A percentile compares a stretch with the other conserved stretches of the same genome.
Evolutionary conservation across 1,140 invertebrate species (phyloP).

Genomic region (Colletes gigas): DNA sequence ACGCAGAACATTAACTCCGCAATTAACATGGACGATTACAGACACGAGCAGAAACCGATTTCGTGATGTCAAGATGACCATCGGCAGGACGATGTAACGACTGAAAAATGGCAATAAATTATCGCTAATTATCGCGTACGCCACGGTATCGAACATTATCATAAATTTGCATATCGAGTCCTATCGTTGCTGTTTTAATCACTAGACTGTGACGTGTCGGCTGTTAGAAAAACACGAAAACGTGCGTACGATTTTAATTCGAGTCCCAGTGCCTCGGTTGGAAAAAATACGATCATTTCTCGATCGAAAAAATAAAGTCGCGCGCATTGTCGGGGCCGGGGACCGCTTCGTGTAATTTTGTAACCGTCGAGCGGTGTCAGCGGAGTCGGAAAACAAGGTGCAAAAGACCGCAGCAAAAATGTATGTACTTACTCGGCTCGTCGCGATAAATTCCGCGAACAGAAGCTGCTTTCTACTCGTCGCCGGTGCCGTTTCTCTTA

Average conservation of each 20-base stretch:
- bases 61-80: background rate
- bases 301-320: too few species aligned
- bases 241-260: background rate
- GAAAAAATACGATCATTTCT: too few species aligned
- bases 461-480: conserved; percentile 16
- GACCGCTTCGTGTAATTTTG: too few species aligned
- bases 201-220: background rate
- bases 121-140: conserved; percentile 17
- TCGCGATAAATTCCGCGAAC: conserved; percentile 31
- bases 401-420: conserved; percentile 18
- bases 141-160: conserved; percentile 5
- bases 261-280: too few species aligned
- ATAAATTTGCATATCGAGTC: conserved; percentile 36
- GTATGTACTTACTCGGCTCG: background rate
- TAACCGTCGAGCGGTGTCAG: too few species aligned
- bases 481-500: conserved; percentile 28
- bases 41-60: background rate
- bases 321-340: too few species aligned
- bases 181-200: conserved; percentile 13
- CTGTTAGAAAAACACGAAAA: background rate
- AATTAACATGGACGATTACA: background rate
- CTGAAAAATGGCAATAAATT: conserved; percentile 30
- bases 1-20: background rate
- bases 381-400: too few species aligned
- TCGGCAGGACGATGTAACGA: background rate